phyloP scores from a whole-genome alignment of 2,888 invertebrate species.

The Lordiphosa fenestrarum region DNA sequence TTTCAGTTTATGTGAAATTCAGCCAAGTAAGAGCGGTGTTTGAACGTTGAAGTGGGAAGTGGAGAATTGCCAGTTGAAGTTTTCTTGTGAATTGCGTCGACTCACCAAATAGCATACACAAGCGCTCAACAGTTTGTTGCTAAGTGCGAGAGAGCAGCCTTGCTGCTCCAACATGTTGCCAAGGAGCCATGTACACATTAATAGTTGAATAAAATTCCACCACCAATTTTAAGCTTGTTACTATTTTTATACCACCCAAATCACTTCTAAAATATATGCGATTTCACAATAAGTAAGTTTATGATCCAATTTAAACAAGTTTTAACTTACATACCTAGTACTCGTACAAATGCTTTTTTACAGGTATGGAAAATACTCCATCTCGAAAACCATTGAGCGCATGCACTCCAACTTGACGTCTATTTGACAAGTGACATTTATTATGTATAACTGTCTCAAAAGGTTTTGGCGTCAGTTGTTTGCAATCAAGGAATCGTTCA shows the following conservation, averaged over 20 bases:
- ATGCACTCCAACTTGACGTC: too few species aligned
- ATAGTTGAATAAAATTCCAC: not conserved
- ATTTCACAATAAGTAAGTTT: not conserved
- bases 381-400: too few species aligned
- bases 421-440: too few species aligned
- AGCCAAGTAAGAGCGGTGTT: constrained; percentile 5
- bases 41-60: not conserved
- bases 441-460: too few species aligned
- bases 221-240: not conserved
- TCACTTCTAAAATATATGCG: not conserved
- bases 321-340: too few species aligned
- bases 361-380: too few species aligned
- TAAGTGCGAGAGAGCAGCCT: constrained; percentile 2
- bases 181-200: not conserved
- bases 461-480: too few species aligned
- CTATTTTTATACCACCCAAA: not conserved
- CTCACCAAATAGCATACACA: constrained; percentile 49
- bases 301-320: too few species aligned
- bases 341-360: too few species aligned
- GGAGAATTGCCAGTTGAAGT: constrained; percentile 61
- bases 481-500: too few species aligned
- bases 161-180: constrained; percentile 46
- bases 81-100: constrained; percentile 45
- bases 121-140: constrained; percentile 71
- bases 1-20: constrained; percentile 60